A percentile compares a stretch with the other conserved stretches of the same genome.
phyloP scores from a whole-genome alignment of 2,113 vertebrate genomes.

The Labeo rohita region DNA sequence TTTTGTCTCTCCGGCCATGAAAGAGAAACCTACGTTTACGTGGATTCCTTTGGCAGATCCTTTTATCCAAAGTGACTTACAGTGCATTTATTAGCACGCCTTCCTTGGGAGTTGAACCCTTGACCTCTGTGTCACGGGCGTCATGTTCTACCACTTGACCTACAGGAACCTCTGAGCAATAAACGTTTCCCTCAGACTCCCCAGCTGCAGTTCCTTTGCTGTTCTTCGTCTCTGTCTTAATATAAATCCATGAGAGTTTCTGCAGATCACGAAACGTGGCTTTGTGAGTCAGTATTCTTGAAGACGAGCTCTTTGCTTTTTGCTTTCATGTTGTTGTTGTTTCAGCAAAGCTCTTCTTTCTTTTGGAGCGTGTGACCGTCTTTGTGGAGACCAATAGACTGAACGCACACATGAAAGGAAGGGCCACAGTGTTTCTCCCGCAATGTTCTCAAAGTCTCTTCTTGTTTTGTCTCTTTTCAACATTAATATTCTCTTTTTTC shows the following conservation, averaged over 20 bases:
- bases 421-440: neutral
- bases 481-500: neutral
- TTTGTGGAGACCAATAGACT: neutral
- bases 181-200: neutral
- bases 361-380: neutral
- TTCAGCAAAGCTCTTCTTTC: neutral
- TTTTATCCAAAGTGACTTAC: neutral
- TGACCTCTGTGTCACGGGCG: neutral
- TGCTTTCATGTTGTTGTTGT: neutral
- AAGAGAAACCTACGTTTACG: neutral
- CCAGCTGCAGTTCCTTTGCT: neutral
- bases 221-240: neutral
- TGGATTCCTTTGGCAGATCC: neutral
- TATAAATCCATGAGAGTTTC: neutral
- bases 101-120: neutral
- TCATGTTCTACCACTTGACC: neutral
- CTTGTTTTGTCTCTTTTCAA: neutral
- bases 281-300: neutral
- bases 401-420: neutral
- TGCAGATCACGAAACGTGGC: neutral
- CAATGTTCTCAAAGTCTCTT: neutral
- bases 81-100: neutral
- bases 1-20: neutral
- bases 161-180: constrained; percentile 6
- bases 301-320: neutral